These are phyloP conservation scores for Bedellia somnulentella DNA, from an alignment of 2,888 invertebrate genomes.

Conservation along the genomic window DNA sequence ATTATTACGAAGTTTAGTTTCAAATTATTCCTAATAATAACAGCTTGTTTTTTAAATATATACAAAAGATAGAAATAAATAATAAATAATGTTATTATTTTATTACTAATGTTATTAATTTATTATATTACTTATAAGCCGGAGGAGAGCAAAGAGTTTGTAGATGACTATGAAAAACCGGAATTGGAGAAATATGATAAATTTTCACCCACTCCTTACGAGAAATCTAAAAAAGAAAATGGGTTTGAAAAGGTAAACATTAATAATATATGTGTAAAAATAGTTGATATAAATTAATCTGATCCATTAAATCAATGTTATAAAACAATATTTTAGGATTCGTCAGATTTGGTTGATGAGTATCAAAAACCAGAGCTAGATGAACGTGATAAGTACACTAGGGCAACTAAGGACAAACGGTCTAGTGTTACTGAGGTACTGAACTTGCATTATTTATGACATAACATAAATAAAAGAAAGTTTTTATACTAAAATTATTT, in stretches of 20 bases:
- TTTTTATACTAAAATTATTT: slow-evolving; percentile 4
- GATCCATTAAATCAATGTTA: slow-evolving; percentile 12
- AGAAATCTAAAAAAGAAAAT: slow-evolving; percentile 5
- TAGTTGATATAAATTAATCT: not conserved
- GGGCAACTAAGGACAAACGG: slow-evolving; percentile 33
- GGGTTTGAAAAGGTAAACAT: not conserved
- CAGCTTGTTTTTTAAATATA: too few species aligned
- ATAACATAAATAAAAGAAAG: slow-evolving; percentile 1
- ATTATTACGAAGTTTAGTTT: too few species aligned
- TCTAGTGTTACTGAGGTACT: slow-evolving; percentile 37
- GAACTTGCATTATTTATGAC: not conserved
- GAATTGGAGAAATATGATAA: slow-evolving; percentile 71
- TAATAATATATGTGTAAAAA: not conserved
- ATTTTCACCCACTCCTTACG: slow-evolving; percentile 25
- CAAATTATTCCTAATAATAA: too few species aligned
- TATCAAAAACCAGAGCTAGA: slow-evolving; percentile 14
- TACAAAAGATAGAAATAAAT: not conserved
- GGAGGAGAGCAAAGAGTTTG: slow-evolving; percentile 51
- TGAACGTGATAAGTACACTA: slow-evolving; percentile 10
- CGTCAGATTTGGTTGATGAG: slow-evolving; percentile 14
- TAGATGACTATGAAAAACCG: slow-evolving; percentile 75
- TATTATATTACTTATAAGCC: slow-evolving; percentile 18
- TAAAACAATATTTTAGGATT: slow-evolving; percentile 2
- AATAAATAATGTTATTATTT: slow-evolving; percentile 1
- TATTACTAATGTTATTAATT: slow-evolving; percentile 1